Evolutionary conservation across 2,888 invertebrate species (phyloP).

Genomic region (Prosopocoilus inquinatus): DNA sequence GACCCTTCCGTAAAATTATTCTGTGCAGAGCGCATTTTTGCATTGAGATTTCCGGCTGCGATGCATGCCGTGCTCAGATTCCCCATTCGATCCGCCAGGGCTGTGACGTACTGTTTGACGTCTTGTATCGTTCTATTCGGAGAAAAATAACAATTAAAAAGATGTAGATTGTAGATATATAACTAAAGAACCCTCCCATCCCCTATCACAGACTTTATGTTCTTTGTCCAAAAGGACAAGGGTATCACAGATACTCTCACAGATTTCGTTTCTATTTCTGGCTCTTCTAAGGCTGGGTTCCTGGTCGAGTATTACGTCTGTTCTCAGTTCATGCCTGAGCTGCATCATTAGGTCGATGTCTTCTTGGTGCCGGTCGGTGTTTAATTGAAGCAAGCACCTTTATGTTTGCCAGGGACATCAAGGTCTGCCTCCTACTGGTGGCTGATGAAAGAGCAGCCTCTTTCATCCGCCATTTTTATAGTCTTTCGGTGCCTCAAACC

Average conservation of each 20-base stretch:
- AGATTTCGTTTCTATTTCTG: no score
- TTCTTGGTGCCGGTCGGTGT: neutral
- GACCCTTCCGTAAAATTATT: neutral
- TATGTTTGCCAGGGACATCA: no score
- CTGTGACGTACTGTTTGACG: neutral
- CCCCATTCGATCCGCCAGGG: neutral
- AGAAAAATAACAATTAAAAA: neutral
- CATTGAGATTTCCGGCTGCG: neutral
- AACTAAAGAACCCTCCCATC: neutral
- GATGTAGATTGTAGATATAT: neutral
- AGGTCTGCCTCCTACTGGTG: no score
- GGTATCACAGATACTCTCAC: no score
- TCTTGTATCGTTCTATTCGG: neutral
- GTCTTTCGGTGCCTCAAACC: no score
- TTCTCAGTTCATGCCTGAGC: neutral
- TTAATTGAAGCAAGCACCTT: neutral
- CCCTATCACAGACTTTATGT: no score
- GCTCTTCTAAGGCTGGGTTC: neutral
- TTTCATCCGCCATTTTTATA: no score
- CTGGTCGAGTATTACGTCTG: slow-evolving; percentile 1
- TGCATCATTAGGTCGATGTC: neutral
- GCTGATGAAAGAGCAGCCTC: no score
- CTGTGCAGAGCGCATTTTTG: neutral
- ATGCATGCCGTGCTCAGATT: neutral
- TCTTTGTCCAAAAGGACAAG: no score